phyloP scores from a whole-genome alignment of 2,888 invertebrate species.

The Parnassius apollo region DNA sequence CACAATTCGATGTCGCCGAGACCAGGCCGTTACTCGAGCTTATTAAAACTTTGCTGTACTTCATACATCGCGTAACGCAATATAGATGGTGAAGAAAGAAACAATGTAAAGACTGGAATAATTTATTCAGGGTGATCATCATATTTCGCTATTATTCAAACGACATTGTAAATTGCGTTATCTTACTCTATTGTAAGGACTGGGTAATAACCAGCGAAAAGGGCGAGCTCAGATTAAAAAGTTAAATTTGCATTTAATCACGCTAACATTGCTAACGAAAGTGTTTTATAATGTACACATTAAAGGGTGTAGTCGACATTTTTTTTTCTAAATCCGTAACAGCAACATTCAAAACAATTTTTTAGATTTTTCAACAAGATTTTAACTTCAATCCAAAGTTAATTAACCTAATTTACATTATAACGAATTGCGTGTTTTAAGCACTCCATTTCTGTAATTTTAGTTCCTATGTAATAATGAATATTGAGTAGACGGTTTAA shows the following conservation, averaged over 20 bases:
- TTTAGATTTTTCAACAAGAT: background rate
- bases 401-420: constrained; percentile 1
- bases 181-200: constrained; percentile 32
- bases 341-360: background rate
- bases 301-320: background rate
- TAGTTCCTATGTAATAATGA: constrained; percentile 5
- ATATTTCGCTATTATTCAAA: constrained; percentile 32
- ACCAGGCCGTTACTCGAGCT: constrained; percentile 39
- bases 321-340: background rate
- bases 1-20: constrained; percentile 31
- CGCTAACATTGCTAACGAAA: constrained; percentile 5
- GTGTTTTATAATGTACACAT: constrained; percentile 5
- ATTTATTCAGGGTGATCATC: constrained; percentile 50
- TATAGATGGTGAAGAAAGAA: constrained; percentile 48
- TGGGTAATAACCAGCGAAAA: constrained; percentile 16
- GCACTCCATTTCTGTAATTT: background rate
- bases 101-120: constrained; percentile 49
- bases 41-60: constrained; percentile 49
- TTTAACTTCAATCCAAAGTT: background rate
- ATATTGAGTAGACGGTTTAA: constrained; percentile 6
- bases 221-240: constrained; percentile 30
- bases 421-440: constrained; percentile 16
- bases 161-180: constrained; percentile 39
- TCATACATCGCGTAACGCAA: constrained; percentile 41
- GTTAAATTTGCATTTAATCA: constrained; percentile 25